Evolutionary conservation across 1,140 invertebrate species (phyloP).

Genomic region (Drosophila erecta): DNA sequence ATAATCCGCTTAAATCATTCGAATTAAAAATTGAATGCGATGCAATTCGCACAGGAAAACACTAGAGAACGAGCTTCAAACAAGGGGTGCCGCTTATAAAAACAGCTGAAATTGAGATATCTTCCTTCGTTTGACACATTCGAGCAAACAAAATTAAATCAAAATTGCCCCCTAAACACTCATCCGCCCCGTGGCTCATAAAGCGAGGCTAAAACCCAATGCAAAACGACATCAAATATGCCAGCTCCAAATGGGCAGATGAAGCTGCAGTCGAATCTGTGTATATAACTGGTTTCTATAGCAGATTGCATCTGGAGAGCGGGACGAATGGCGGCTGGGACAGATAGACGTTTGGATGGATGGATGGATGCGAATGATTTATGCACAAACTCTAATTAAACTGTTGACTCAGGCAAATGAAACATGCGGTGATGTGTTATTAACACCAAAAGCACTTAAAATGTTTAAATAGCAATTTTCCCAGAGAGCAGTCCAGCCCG

Average conservation of each 20-base stretch:
- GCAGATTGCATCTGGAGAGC: conserved; percentile 22
- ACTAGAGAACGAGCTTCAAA: neutral
- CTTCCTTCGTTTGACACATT: conserved; percentile 23
- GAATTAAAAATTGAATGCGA: neutral
- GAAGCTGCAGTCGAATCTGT: conserved; percentile 22
- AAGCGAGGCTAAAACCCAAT: conserved; percentile 36
- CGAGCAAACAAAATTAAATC: conserved; percentile 47
- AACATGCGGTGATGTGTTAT: conserved; percentile 74
- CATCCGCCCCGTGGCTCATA: conserved; percentile 26
- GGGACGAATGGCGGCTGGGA: conserved; percentile 9
- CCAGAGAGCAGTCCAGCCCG: conserved; percentile 11
- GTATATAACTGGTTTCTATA: conserved; percentile 21
- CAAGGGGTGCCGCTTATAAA: neutral
- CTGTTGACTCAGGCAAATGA: conserved; percentile 76
- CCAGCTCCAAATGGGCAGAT: conserved; percentile 37
- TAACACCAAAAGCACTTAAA: conserved; percentile 76
- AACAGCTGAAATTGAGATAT: conserved; percentile 7
- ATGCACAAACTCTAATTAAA: conserved; percentile 77
- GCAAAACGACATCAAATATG: conserved; percentile 51
- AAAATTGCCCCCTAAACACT: conserved; percentile 18
- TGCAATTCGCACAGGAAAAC: neutral
- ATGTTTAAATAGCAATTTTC: conserved; percentile 73
- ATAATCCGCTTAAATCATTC: neutral
- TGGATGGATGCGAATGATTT: conserved; percentile 61
- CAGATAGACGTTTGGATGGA: conserved; percentile 20